Percentiles rank a stretch among this genome's conserved stretches.
Evolutionary conservation across 2,888 invertebrate species (phyloP).

Genomic region (Thecocarcelia acutangulata): DNA sequence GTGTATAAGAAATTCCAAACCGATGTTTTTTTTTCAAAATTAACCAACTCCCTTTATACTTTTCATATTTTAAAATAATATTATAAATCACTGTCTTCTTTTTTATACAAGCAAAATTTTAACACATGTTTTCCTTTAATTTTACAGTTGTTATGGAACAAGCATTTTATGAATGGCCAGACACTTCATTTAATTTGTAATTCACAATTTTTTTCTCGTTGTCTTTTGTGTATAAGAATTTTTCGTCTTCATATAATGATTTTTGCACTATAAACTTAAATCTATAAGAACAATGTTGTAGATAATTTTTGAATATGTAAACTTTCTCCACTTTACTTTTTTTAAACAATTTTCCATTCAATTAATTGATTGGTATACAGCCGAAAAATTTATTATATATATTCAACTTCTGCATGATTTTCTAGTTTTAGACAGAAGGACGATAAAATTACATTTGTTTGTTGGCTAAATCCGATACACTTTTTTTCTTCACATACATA

Average conservation of each 20-base stretch:
- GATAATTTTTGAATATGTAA: constrained; percentile 1
- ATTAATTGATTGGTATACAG: constrained; percentile 14
- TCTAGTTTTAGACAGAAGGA: constrained; percentile 60
- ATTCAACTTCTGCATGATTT: constrained; percentile 50
- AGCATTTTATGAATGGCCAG: constrained; percentile 15
- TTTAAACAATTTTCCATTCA: constrained; percentile 12
- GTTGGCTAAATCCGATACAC: constrained; percentile 11
- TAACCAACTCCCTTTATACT: constrained; percentile 59
- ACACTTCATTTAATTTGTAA: constrained; percentile 35
- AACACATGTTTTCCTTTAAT: background rate
- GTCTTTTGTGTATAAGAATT: constrained; percentile 66
- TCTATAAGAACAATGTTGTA: constrained; percentile 19
- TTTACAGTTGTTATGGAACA: background rate
- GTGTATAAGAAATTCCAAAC: constrained; percentile 57
- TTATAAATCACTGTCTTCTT: constrained; percentile 3
- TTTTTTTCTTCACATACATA: constrained; percentile 20
- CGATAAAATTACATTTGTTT: constrained; percentile 57
- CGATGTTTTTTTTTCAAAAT: constrained; percentile 47
- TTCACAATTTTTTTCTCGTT: constrained; percentile 38
- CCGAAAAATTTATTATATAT: constrained; percentile 35
- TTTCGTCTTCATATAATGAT: constrained; percentile 37
- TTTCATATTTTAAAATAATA: constrained; percentile 12
- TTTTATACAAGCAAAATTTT: constrained; percentile 20
- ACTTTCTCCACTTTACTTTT: too few relatives aligned
- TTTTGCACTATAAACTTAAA: constrained; percentile 33